Evolutionary conservation across 2,797 vertebrate genomes (phyloP).

Genomic region (Amazonetta brasiliensis): DNA sequence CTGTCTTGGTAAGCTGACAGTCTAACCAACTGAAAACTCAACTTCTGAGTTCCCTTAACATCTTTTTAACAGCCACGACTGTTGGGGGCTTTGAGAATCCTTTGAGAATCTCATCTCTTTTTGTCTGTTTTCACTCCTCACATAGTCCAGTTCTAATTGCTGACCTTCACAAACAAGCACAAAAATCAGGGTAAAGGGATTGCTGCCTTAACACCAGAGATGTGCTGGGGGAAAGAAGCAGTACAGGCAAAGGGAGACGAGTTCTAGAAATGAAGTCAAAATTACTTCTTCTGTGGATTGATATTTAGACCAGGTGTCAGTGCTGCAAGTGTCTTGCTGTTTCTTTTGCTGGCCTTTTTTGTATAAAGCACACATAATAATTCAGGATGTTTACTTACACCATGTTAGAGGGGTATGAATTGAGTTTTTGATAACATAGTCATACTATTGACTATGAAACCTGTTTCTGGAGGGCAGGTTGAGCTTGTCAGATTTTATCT

Average conservation of each 20-base stretch:
- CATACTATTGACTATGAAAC: not conserved
- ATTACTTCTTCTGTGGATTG: not conserved
- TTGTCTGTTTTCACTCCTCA: not conserved
- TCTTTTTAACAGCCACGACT: not conserved
- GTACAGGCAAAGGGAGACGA: not conserved
- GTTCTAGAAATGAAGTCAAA: not conserved
- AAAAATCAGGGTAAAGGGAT: not conserved
- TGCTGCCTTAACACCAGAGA: accelerated
- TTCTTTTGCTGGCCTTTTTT: not conserved
- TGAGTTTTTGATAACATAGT: not conserved
- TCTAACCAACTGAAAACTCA: not conserved
- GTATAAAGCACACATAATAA: not conserved
- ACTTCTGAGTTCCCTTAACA: not conserved
- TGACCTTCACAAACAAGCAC: not conserved
- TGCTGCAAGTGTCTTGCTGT: not conserved
- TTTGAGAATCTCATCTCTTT: not conserved
- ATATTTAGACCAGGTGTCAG: not conserved
- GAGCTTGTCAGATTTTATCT: not conserved
- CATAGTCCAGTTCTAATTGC: not conserved
- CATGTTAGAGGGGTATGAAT: not conserved
- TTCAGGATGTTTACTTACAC: not conserved
- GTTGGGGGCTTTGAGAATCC: not conserved
- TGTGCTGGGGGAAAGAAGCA: not conserved
- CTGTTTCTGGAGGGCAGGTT: not conserved
- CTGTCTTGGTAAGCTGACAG: not conserved